Evolutionary conservation across 2,888 invertebrate genomes (phyloP).

Genomic region (Crematogaster levior): DNA sequence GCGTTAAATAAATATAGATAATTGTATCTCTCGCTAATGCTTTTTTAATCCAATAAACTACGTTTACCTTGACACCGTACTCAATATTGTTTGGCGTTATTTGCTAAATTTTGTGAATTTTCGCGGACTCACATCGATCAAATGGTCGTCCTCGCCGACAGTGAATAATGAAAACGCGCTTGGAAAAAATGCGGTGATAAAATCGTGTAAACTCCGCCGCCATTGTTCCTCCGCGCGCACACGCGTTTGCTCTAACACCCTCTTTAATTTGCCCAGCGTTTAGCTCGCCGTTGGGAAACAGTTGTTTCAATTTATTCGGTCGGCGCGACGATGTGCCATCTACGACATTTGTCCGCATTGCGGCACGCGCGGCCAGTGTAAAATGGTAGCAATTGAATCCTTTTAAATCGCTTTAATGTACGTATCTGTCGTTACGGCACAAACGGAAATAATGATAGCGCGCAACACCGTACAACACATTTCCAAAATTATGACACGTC

Average conservation of each 20-base stretch:
- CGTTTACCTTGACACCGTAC: conserved; percentile 3
- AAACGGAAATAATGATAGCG: conserved; percentile 54
- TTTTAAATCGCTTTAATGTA: conserved; percentile 74
- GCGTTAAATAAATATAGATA: not conserved
- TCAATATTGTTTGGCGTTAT: conserved; percentile 29
- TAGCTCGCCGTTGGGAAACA: conserved; percentile 66
- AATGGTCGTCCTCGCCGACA: conserved; percentile 28
- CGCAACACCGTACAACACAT: not conserved
- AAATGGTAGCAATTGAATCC: conserved; percentile 68
- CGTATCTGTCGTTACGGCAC: conserved; percentile 55
- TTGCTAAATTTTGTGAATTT: conserved; percentile 27
- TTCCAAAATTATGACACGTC: conserved; percentile 3
- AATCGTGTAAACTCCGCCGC: conserved; percentile 31
- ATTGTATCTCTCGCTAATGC: not conserved
- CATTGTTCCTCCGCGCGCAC: not conserved
- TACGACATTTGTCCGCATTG: conserved; percentile 39
- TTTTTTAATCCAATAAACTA: conserved; percentile 23
- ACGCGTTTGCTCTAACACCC: conserved; percentile 48
- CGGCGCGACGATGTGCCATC: conserved; percentile 19
- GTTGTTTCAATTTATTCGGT: conserved; percentile 71
- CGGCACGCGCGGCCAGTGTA: conserved; percentile 46
- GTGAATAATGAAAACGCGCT: conserved; percentile 49
- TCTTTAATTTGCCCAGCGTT: conserved; percentile 69
- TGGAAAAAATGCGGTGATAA: conserved; percentile 46
- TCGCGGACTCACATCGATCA: conserved; percentile 23